Evolutionary conservation across 23 tunicate species (phyloP).

Genomic region (Halocynthia roretzi): DNA sequence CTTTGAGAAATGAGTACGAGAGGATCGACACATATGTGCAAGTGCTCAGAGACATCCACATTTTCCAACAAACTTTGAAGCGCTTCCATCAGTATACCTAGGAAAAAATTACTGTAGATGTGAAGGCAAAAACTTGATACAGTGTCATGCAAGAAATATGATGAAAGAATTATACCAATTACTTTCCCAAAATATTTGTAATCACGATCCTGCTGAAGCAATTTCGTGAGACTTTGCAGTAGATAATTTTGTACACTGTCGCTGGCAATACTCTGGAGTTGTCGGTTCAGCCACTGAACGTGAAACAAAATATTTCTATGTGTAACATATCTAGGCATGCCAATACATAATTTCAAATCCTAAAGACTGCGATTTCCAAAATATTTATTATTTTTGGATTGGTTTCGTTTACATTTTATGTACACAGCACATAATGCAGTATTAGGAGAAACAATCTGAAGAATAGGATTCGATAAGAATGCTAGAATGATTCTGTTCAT

Average conservation of each 20-base stretch:
- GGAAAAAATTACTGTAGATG: not conserved
- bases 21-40: slow-evolving; percentile 67
- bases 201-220: slow-evolving; percentile 47
- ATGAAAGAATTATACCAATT: slow-evolving; percentile 39
- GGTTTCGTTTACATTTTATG: slow-evolving; percentile 2
- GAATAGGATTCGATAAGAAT: too few species aligned
- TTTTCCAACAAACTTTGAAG: slow-evolving; percentile 72
- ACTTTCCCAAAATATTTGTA: slow-evolving; percentile 73
- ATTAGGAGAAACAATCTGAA: not conserved
- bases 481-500: too few species aligned
- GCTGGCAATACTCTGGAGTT: slow-evolving; percentile 76
- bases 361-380: too few species aligned
- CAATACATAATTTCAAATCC: too few species aligned
- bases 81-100: slow-evolving; percentile 68
- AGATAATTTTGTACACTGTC: slow-evolving; percentile 78
- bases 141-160: not conserved
- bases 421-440: slow-evolving; percentile 1
- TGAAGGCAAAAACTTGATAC: not conserved
- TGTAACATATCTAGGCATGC: too few species aligned
- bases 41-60: slow-evolving; percentile 64
- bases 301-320: not conserved
- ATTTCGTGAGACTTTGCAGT: slow-evolving; percentile 62
- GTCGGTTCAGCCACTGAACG: slow-evolving; percentile 68
- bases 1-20: slow-evolving; percentile 62
- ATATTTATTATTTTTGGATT: too few species aligned